Evolutionary conservation across 2,888 invertebrate species (phyloP), one percentile per base, ranked within the genome.

Genomic region (Melolontha melolontha): DNA sequence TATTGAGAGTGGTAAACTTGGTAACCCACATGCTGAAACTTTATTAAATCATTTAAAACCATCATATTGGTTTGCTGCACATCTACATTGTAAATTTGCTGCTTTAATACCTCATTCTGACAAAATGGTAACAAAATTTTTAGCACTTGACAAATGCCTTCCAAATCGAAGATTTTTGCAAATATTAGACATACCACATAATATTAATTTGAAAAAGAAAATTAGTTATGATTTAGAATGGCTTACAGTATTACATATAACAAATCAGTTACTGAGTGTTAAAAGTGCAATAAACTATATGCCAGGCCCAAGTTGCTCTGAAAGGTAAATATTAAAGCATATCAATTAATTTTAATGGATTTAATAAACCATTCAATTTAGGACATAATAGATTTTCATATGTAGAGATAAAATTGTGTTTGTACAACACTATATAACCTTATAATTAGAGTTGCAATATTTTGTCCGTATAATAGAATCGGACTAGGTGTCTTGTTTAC

Each of bases 111-210:
- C 89, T 40, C 96, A 97, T 81, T 83, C 87, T 27, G 82, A 87
- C 68, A 84, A 84, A 83, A 81, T 81, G 17, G 72, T 79, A 0
- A 95, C 97, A 0, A 95, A 92, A 80, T 98, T 98, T 83, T 84
- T 98, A 73, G 95, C 97, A 0, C 84, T 98, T n/a, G 98, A 98
- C 81, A 99, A 99, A 85, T 98, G 98, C 83, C 85, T 98, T 59
- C 97, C 97, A 0, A 89, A 89, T 75, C 86, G 96, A 70, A 89
- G 92, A 70, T 98, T 96, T 85, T 84, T 98, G 44, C 97, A 98
- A 87, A 89, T 98, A 11, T 67, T 90, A 44, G 87, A 89, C 22
- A 77, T 91, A 64, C 85, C 87, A 6, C 87, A 88, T 73, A 86
- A 90, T 71, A 82, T 82, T 74, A 85, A 86, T 73, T 84, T 86